Evolutionary conservation across 2,888 invertebrate species (phyloP), one percentile per base, ranked within the genome.

Genomic region (Drosophila mimetica): DNA sequence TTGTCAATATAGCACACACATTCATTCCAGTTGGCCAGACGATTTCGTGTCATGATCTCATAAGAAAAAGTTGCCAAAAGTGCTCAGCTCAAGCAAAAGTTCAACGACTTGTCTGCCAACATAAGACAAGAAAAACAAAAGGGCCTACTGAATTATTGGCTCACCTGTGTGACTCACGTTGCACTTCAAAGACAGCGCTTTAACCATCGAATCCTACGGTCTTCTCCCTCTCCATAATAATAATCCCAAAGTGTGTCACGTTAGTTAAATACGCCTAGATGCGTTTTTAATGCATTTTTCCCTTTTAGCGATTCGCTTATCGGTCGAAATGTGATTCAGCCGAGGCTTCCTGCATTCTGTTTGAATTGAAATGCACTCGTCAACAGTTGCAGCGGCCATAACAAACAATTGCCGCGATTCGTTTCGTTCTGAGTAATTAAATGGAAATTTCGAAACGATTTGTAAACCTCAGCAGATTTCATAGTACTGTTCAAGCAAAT

Each of bases 11-110:
- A 61, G 32, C 52, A 58, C 53, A 37, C 42, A 63, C 70, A 66
- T 50, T 60, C 52, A 11, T 11, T 11, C 30, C 11, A 30, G 60
- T 50, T 55, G 50, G 63, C 63, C 58, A 53, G 41, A 37, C 63
- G 69, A 65, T 74, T 79, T 71, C 71, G 61, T 73, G 71, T 42
- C 77, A 82, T 84, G 86, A 84, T 84, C 84, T 84, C 84, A 84
- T 86, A 86, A 69, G 70, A 76, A 77, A 83, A 79, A 77, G 83
- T 77, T 82, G 67, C 67, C 58, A 67, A 64, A 84, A 71, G 53
- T 53, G 60, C 46, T 50, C 30, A 11, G 30, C 25, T 25, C 50
- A 41, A 64, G 46, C 55, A 42, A 59, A 66, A 69, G 82, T 86
- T 82, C 87, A 82, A 81, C 76, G 69, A 70, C 69, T 58, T 74